A percentile compares a stretch with the other conserved stretches of the same genome.
These are phyloP conservation scores for Trichopria drosophilae DNA, from an alignment of 2,888 invertebrate genomes.

Conservation along the genomic window DNA sequence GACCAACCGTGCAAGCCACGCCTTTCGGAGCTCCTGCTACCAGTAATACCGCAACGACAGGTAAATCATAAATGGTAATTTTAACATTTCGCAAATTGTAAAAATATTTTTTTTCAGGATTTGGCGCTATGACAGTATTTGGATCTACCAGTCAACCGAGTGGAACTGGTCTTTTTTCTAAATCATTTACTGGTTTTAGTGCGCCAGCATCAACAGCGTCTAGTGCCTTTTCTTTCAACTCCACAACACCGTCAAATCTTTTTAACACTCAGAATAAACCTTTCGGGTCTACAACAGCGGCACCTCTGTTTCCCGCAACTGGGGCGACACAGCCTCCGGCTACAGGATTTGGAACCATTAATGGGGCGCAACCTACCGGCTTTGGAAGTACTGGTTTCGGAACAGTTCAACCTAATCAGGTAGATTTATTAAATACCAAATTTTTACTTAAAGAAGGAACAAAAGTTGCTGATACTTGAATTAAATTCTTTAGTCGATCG, in stretches of 20 bases:
- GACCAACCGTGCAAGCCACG: conserved; percentile 51
- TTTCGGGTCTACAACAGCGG: conserved; percentile 58
- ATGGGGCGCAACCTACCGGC: conserved; percentile 52
- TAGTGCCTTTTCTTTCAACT: conserved; percentile 57
- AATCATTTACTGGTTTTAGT: conserved; percentile 67
- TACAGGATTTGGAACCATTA: conserved; percentile 50
- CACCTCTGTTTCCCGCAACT: conserved; percentile 52
- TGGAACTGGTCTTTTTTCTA: conserved; percentile 69
- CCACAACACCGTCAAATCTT: conserved; percentile 52
- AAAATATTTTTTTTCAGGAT: conserved; percentile 56
- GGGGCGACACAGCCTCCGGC: conserved; percentile 52
- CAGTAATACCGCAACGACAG: conserved; percentile 55
- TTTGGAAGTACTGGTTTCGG: conserved; percentile 57
- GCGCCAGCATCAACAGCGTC: conserved; percentile 59
- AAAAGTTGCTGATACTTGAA: too few relatives aligned
- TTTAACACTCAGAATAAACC: conserved; percentile 59
- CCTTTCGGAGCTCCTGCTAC: conserved; percentile 60
- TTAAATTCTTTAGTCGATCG: too few relatives aligned
- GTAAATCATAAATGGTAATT: conserved; percentile 42
- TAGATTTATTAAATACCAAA: too few relatives aligned
- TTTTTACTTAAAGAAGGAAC: too few relatives aligned
- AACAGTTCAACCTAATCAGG: conserved; percentile 53
- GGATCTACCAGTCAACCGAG: conserved; percentile 63
- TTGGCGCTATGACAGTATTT: conserved; percentile 62
- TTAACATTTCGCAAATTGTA: too few relatives aligned